phyloP scores from a whole-genome alignment of 2,888 invertebrate species.

The Mythimna pallens region DNA sequence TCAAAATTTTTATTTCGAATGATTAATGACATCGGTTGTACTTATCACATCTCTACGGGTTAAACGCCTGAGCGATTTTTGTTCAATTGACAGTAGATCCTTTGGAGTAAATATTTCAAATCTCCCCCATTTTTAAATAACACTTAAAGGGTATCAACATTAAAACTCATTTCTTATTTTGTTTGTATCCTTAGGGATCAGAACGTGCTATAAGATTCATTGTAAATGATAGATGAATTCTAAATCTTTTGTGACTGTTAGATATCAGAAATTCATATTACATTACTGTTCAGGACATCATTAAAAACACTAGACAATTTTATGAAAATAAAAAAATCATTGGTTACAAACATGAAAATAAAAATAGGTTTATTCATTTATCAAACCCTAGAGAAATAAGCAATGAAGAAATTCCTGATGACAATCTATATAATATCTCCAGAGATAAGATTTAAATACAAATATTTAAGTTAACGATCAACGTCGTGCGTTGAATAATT shows the following conservation, averaged over 20 bases:
- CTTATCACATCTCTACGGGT: slow-evolving; percentile 68
- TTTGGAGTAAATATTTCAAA: slow-evolving; percentile 75
- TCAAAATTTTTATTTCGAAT: slow-evolving; percentile 78
- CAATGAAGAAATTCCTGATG: slow-evolving; percentile 10
- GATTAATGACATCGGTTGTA: slow-evolving; percentile 83
- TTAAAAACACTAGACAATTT: slow-evolving; percentile 5
- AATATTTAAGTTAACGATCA: slow-evolving; percentile 54
- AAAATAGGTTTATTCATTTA: not conserved
- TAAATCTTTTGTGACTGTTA: slow-evolving; percentile 57
- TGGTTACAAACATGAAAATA: slow-evolving; percentile 13
- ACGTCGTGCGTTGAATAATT: slow-evolving; percentile 49
- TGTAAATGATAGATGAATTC: slow-evolving; percentile 75
- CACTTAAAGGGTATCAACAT: slow-evolving; percentile 76
- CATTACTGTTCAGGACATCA: slow-evolving; percentile 1
- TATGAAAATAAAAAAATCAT: not conserved
- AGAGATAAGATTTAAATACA: slow-evolving; percentile 53
- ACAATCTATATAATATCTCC: slow-evolving; percentile 34
- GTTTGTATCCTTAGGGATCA: slow-evolving; percentile 78
- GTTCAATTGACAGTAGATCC: slow-evolving; percentile 84
- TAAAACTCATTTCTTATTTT: slow-evolving; percentile 73
- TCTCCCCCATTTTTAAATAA: slow-evolving; percentile 76
- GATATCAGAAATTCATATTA: slow-evolving; percentile 6
- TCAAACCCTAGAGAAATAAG: slow-evolving; percentile 8
- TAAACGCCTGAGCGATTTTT: slow-evolving; percentile 82
- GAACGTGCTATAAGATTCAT: slow-evolving; percentile 63